These are phyloP conservation scores for Nibea coibor DNA, from an alignment of 2,113 vertebrate species.

Conservation along the genomic window DNA sequence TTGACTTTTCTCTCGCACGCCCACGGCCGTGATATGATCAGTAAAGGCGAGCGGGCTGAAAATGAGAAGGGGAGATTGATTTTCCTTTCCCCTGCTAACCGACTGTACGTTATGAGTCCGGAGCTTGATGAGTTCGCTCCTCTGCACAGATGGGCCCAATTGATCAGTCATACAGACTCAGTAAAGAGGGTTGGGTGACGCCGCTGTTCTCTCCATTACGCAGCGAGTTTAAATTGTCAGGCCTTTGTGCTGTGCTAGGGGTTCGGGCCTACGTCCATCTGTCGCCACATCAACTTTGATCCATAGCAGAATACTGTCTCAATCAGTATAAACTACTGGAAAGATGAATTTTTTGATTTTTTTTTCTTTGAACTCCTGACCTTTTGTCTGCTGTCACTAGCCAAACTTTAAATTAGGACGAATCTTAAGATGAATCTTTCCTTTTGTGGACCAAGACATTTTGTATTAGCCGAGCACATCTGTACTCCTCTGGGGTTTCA, in stretches of 20 bases:
- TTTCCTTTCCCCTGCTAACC: slow-evolving; percentile 43
- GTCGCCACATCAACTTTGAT: not conserved
- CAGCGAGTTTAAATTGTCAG: not conserved
- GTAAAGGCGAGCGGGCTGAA: slow-evolving; percentile 58
- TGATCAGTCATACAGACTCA: slow-evolving; percentile 31
- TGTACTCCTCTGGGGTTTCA: not conserved
- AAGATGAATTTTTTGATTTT: too few relatives aligned
- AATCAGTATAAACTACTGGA: not conserved
- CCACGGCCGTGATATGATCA: slow-evolving; percentile 68
- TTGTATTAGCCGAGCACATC: not conserved
- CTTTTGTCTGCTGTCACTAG: not conserved
- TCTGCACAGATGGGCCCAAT: slow-evolving; percentile 46
- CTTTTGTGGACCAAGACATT: not conserved
- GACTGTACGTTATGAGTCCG: slow-evolving; percentile 37
- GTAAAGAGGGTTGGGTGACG: not conserved
- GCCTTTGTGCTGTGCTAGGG: not conserved
- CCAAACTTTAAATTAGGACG: not conserved
- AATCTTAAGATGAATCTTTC: not conserved
- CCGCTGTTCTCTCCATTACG: not conserved
- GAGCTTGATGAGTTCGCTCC: slow-evolving; percentile 51
- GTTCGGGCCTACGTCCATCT: not conserved
- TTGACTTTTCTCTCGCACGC: slow-evolving; percentile 66
- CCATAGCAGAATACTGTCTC: not conserved
- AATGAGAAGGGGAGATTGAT: slow-evolving; percentile 66
- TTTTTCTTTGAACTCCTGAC: not conserved